Evolutionary conservation across 2,113 vertebrate species (phyloP).

Genomic region (Ascaphus truei): DNA sequence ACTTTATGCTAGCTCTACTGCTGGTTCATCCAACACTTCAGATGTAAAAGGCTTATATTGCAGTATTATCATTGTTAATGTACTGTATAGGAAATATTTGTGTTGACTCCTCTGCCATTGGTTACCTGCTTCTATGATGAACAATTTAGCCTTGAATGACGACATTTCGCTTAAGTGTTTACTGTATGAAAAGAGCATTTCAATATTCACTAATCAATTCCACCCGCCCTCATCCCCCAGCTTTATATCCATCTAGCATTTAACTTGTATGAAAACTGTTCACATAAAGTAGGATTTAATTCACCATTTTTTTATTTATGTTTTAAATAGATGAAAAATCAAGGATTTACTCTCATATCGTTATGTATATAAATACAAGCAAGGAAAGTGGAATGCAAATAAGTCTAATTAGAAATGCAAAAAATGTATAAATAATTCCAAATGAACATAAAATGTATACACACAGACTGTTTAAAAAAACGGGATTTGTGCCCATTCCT

Average conservation of each 20-base stretch:
- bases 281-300: neutral
- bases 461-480: neutral
- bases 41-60: neutral
- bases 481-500: neutral
- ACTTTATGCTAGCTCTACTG: neutral
- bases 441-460: neutral
- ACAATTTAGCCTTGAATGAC: neutral
- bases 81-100: neutral
- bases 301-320: neutral
- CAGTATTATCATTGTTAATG: neutral
- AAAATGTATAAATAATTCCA: neutral
- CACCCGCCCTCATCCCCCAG: neutral
- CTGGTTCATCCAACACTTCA: neutral
- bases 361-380: too few species aligned
- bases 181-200: neutral
- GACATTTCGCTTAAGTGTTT: neutral
- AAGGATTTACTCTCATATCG: too few species aligned
- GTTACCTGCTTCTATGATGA: neutral
- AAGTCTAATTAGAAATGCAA: too few species aligned
- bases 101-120: neutral
- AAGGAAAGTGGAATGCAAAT: too few species aligned
- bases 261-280: neutral
- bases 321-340: too few species aligned
- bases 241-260: neutral
- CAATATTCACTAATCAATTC: conserved; percentile 17